These are phyloP conservation scores for Lucifuga dentata DNA, from an alignment of 2,113 vertebrate genomes.

Conservation along the genomic window DNA sequence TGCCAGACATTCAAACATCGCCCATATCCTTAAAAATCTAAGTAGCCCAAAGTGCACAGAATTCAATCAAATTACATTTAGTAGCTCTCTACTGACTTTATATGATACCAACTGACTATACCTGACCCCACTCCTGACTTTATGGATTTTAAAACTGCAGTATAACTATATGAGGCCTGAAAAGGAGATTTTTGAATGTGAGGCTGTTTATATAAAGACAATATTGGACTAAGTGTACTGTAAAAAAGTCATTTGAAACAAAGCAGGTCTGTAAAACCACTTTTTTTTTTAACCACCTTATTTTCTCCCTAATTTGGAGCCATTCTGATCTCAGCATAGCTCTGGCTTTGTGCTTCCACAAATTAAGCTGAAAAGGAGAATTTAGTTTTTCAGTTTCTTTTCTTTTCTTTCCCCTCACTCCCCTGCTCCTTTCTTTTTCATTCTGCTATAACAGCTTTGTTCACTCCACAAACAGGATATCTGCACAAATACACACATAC, in stretches of 20 bases:
- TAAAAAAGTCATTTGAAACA: conserved; percentile 43
- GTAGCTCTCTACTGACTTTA: conserved; percentile 18
- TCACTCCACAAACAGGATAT: conserved; percentile 75
- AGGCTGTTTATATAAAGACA: conserved; percentile 31
- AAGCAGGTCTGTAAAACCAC: conserved; percentile 64
- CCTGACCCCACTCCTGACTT: conserved; percentile 29
- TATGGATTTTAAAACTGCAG: conserved; percentile 7
- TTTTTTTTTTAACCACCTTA: conserved; percentile 56
- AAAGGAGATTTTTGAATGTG: conserved; percentile 4
- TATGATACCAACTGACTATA: conserved; percentile 47
- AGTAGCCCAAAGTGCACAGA: conserved; percentile 35
- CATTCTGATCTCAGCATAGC: conserved; percentile 34
- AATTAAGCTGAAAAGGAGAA: conserved; percentile 58
- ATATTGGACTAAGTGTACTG: conserved; percentile 11
- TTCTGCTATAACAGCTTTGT: conserved; percentile 65
- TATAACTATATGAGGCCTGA: not conserved
- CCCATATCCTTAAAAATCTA: conserved; percentile 26
- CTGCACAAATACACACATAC: conserved; percentile 25
- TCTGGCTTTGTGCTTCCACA: conserved; percentile 32
- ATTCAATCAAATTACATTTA: conserved; percentile 45
- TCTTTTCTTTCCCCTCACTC: conserved; percentile 49
- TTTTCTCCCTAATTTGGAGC: conserved; percentile 69
- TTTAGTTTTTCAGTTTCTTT: conserved; percentile 57
- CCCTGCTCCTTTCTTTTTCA: conserved; percentile 46
- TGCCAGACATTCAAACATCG: conserved; percentile 39